Conservation (phyloP, 2,888 invertebrate genomes). For the Epistrophe eligans region DNA sequence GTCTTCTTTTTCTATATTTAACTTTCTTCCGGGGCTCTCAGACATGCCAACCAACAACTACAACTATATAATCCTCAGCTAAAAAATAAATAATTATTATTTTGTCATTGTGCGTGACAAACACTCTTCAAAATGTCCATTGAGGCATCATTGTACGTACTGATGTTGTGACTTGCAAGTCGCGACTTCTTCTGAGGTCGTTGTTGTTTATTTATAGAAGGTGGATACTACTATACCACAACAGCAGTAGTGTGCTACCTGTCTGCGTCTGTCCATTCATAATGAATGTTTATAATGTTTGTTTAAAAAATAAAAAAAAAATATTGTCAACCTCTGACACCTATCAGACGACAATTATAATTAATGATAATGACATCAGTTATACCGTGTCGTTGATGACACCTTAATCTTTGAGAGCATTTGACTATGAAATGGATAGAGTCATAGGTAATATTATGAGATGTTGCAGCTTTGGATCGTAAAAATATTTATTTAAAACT, state of each 20-base stretch:
- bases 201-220: background rate
- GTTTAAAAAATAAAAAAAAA: background rate
- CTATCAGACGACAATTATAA: constrained; percentile 66
- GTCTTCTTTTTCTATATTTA: constrained; percentile 25
- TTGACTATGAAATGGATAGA: constrained; percentile 14
- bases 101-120: constrained; percentile 53
- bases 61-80: background rate
- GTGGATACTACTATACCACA: background rate
- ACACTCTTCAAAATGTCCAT: constrained; percentile 50
- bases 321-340: constrained; percentile 63
- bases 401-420: constrained; percentile 27
- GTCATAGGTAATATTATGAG: background rate
- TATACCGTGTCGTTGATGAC: constrained; percentile 42
- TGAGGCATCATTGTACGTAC: constrained; percentile 2
- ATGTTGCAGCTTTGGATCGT: background rate
- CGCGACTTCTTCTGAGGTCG: constrained; percentile 16
- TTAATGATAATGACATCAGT: constrained; percentile 66
- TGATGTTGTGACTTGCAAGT: background rate
- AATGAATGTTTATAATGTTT: constrained; percentile 24
- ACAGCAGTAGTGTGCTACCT: background rate
- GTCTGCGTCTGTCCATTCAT: constrained; percentile 19
- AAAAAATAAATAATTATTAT: constrained; percentile 41
- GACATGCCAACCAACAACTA: background rate
- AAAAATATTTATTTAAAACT: background rate
- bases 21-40: constrained; percentile 33